phyloP scores from a whole-genome alignment of 2,888 invertebrate species.

The Drosophila meridiana region DNA sequence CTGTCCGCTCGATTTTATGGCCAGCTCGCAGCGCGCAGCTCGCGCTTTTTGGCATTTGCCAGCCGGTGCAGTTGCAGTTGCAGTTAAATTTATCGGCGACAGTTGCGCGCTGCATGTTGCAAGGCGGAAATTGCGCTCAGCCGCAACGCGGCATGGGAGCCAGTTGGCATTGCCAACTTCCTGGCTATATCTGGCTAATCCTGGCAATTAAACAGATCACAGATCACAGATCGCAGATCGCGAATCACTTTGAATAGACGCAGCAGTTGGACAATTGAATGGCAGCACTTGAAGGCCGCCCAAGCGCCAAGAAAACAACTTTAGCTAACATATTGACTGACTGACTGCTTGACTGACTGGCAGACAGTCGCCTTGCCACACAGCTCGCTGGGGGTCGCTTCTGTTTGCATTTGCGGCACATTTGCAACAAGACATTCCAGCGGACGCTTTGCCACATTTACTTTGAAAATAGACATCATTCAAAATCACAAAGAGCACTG shows the following conservation, averaged over 20 bases:
- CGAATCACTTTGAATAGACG: constrained; percentile 44
- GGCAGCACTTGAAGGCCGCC: constrained; percentile 53
- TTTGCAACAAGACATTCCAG: constrained; percentile 61
- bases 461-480: constrained; percentile 75
- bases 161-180: constrained; percentile 57
- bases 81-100: constrained; percentile 77
- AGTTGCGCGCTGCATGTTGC: constrained; percentile 59
- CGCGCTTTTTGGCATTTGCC: constrained; percentile 28
- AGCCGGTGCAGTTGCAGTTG: constrained; percentile 24
- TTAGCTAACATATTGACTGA: constrained; percentile 35
- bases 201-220: constrained; percentile 70
- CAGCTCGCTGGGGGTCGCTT: constrained; percentile 69
- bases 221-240: constrained; percentile 24
- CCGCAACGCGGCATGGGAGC: constrained; percentile 46
- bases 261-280: constrained; percentile 30
- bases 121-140: constrained; percentile 73
- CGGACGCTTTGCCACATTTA: constrained; percentile 71
- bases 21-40: constrained; percentile 17
- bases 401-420: constrained; percentile 64
- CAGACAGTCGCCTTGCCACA: constrained; percentile 11
- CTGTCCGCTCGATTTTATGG: constrained; percentile 56
- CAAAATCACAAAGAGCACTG: constrained; percentile 28
- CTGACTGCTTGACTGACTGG: constrained; percentile 7
- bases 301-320: constrained; percentile 15
- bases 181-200: constrained; percentile 59